Conservation (phyloP, 2,113 vertebrate species). For the Blennius ocellaris region DNA sequence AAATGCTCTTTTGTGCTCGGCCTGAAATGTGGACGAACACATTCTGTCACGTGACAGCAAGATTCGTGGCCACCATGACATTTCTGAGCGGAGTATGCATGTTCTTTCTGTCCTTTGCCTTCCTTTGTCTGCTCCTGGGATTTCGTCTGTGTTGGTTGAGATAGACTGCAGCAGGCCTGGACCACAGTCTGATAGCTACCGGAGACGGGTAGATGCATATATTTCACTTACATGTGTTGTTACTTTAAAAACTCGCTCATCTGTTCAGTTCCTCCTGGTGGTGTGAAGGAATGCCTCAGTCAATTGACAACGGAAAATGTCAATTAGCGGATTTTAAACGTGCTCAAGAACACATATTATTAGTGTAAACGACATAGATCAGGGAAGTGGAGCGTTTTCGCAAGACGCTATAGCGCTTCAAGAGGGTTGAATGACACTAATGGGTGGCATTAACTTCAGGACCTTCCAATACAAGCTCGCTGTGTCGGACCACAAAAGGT, state of each 20-base stretch:
- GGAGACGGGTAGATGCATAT: too few species aligned
- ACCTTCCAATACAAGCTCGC: constrained; percentile 32
- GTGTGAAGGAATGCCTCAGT: background rate
- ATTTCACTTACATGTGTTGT: too few species aligned
- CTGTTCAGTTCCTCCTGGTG: constrained; percentile 8
- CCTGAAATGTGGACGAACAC: background rate
- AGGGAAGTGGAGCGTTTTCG: constrained; percentile 8
- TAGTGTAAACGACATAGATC: background rate
- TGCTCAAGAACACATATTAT: background rate
- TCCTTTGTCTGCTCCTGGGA: too few species aligned
- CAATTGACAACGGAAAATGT: background rate
- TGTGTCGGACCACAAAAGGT: constrained; percentile 58
- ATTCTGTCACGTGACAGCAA: too few species aligned
- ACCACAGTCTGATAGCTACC: too few species aligned
- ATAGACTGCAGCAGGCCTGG: too few species aligned
- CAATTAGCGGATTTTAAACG: background rate
- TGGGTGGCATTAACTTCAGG: constrained; percentile 35
- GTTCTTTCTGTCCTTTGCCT: too few species aligned
- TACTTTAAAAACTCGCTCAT: background rate
- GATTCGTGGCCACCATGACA: too few species aligned
- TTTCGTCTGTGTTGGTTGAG: too few species aligned
- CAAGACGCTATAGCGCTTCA: background rate
- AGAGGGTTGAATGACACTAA: constrained; percentile 7
- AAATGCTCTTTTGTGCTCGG: background rate
- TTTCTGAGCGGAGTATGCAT: too few species aligned